Percentiles rank a stretch among this genome's conserved stretches.
Conservation (phyloP, 2,113 vertebrate species). For the Rostratula benghalensis region DNA sequence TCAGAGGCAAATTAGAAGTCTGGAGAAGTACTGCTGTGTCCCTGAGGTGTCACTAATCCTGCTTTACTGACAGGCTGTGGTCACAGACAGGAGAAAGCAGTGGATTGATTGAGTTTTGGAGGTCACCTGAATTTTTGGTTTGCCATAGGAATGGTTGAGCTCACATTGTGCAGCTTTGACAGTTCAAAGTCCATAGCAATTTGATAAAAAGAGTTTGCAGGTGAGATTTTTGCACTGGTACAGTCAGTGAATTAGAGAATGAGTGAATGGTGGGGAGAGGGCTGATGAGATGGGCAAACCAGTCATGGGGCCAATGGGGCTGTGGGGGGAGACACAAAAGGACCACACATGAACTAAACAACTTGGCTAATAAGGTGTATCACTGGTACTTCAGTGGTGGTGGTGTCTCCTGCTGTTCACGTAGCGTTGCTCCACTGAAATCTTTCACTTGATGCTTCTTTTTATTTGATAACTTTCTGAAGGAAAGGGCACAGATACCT, state of each 20-base stretch:
- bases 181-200: rapidly evolving
- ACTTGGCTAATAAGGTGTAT: background rate
- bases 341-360: rapidly evolving
- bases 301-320: background rate
- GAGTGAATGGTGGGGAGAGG: background rate
- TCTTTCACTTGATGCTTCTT: background rate
- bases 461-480: background rate
- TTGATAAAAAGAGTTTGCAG: background rate
- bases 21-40: background rate
- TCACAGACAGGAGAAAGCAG: background rate
- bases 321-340: background rate
- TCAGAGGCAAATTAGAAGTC: background rate
- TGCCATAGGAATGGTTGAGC: background rate
- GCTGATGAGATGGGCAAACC: background rate
- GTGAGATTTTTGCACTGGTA: background rate
- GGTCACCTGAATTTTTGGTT: background rate
- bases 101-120: background rate
- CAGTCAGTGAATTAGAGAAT: background rate
- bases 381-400: background rate
- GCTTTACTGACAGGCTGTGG: rapidly evolving
- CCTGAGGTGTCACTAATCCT: background rate
- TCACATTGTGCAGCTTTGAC: background rate
- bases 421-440: background rate
- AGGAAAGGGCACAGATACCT: background rate
- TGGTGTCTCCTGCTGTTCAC: background rate